Evolutionary conservation across 2,888 invertebrate species (phyloP), one percentile per base, ranked within the genome.

Genomic region (Desoria tigrina): DNA sequence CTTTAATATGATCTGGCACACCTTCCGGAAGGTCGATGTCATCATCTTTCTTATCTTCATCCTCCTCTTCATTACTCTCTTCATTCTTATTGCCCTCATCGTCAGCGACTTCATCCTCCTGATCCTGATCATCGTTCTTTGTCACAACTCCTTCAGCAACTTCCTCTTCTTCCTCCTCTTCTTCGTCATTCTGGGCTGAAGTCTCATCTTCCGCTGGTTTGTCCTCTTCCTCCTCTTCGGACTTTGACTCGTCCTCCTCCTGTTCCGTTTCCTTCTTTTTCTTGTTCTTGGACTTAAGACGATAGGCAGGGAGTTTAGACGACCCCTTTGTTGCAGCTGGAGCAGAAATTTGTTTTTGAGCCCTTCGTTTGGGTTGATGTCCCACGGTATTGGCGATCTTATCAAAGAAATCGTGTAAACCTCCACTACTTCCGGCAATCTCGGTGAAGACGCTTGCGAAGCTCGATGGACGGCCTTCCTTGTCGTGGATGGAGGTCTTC

Each of bases 391-490:
- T 49, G 1, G 69, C 63, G 23, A 69, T 66, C 42, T 56, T 55
- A 27, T 69, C 65, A 27, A 69, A 69, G 37, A 64, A 63, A 42
- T 66, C 64, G 26, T 69, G 64, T 28, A 66, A 59, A n/a, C 63
- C 68, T 26, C 66, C 68, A 55, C 64, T 62, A 28, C 59, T 63
- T 6, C 66, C 68, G 11, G 68, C 71, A 45, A 71, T 65, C 32
- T 71, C 71, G 2, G 68, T 61, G 49, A 71, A 71, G 4, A 68
- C 71, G n/a, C 61, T 58, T 14, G 63, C 61, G 49, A 68, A 71
- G 49, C 66, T 68, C 0, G 61, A 45, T 23, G 71, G 71, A 26
- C 57, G 57, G 18, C 71, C 71, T 27, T 63, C 62, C 28, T 51
- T 65, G 42, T 71, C 71, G 2, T 18, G 45, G 24, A 65, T 53